Conservation (phyloP, 2,888 invertebrate species). For the Luperina nickerlii region DNA sequence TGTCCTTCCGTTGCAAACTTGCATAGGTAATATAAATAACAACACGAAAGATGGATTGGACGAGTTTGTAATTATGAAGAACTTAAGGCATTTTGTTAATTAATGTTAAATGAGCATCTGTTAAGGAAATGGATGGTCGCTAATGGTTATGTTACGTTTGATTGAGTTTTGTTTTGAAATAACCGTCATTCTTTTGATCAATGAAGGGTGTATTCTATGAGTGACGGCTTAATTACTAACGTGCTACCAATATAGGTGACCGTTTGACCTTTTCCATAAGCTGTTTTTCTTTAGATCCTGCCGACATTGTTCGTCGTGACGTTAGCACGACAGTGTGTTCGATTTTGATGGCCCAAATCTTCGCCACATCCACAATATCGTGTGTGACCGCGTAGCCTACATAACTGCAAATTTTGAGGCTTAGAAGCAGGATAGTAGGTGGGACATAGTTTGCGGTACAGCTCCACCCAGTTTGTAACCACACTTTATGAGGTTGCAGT, state of each 20-base stretch:
- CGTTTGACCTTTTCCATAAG: background rate
- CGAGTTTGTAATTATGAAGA: slow-evolving; percentile 51
- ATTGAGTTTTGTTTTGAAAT: slow-evolving; percentile 42
- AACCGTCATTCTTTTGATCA: slow-evolving; percentile 13
- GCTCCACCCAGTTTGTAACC: background rate
- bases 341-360: background rate
- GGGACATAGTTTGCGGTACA: background rate
- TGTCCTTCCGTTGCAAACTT: slow-evolving; percentile 79
- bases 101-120: slow-evolving; percentile 61
- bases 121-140: slow-evolving; percentile 56
- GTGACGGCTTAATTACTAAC: slow-evolving; percentile 14
- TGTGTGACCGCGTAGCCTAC: background rate
- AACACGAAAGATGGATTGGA: slow-evolving; percentile 59
- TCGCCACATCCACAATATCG: background rate
- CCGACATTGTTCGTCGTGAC: background rate
- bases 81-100: slow-evolving; percentile 51
- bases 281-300: background rate
- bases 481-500: background rate
- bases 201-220: background rate
- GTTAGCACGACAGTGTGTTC: background rate
- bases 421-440: too few species aligned
- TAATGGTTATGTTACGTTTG: slow-evolving; percentile 43
- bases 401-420: background rate
- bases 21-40: slow-evolving; percentile 70
- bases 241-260: background rate